phyloP scores from a whole-genome alignment of 2,888 invertebrate species.

The Latrodectus elegans region DNA sequence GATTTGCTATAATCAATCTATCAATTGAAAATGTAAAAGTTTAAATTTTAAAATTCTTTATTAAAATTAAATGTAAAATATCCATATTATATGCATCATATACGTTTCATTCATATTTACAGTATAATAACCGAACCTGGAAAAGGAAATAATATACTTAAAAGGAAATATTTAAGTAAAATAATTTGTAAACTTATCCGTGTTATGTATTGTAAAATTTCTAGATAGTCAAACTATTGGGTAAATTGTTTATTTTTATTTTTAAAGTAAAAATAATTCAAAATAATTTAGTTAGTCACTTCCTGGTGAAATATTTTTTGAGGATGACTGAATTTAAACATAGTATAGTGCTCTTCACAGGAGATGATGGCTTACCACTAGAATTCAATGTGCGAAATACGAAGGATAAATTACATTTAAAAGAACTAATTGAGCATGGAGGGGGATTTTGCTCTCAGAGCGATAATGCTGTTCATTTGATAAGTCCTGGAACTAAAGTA shows the following conservation, averaged over 20 bases:
- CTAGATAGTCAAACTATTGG: too few relatives aligned
- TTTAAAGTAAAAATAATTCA: background rate
- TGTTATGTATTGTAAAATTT: too few relatives aligned
- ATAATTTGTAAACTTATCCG: too few relatives aligned
- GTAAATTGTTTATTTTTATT: background rate
- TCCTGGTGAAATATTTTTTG: background rate
- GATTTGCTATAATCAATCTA: too few relatives aligned
- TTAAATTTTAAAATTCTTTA: too few relatives aligned
- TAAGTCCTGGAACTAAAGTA: conserved; percentile 60
- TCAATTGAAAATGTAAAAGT: too few relatives aligned
- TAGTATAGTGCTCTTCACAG: conserved; percentile 52
- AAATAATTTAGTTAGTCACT: background rate
- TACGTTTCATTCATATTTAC: too few relatives aligned
- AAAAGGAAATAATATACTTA: too few relatives aligned
- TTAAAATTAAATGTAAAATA: too few relatives aligned
- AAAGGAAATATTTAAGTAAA: too few relatives aligned
- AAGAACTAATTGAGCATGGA: conserved; percentile 51
- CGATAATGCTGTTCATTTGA: conserved; percentile 38
- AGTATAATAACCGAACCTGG: too few relatives aligned
- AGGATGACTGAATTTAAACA: conserved; percentile 39
- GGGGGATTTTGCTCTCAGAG: conserved; percentile 51
- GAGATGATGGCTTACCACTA: conserved; percentile 46
- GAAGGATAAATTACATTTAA: conserved; percentile 37
- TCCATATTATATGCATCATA: too few relatives aligned
- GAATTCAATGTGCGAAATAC: conserved; percentile 55